These are phyloP conservation scores for Sitophilus oryzae DNA, from an alignment of 1,140 invertebrate species.

Conservation along the genomic window DNA sequence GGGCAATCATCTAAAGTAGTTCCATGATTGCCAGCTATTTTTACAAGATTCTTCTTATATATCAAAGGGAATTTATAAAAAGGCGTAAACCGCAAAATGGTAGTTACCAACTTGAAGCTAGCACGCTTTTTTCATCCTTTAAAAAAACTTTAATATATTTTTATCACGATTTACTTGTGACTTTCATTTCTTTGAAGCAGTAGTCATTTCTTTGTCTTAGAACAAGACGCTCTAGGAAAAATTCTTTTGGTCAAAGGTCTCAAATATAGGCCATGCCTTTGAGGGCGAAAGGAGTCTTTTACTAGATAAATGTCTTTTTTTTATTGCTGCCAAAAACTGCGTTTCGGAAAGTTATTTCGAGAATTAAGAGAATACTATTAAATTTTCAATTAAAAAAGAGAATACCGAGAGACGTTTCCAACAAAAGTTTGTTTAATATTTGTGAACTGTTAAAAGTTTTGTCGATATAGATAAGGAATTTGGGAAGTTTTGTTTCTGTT, in stretches of 20 bases:
- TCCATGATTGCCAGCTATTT: too few relatives aligned
- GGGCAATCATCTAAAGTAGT: too few relatives aligned
- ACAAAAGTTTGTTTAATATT: too few relatives aligned
- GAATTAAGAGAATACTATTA: too few relatives aligned
- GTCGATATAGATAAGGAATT: too few relatives aligned
- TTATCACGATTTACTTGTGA: not conserved
- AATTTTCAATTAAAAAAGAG: too few relatives aligned
- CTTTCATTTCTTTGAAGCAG: not conserved
- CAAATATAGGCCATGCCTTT: not conserved
- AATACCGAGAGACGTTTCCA: too few relatives aligned
- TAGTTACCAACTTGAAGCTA: not conserved
- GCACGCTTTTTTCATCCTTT: not conserved
- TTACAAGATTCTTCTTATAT: too few relatives aligned
- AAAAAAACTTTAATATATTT: conserved; percentile 1
- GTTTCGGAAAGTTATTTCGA: too few relatives aligned
- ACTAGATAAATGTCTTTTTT: not conserved
- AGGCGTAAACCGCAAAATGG: not conserved
- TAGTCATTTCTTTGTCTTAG: not conserved
- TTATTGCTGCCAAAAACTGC: not conserved
- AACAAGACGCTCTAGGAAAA: not conserved
- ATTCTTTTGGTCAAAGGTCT: not conserved
- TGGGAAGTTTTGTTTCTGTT: too few relatives aligned
- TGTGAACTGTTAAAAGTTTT: too few relatives aligned
- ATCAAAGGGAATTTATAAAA: too few relatives aligned
- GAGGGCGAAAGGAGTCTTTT: not conserved